phyloP scores from a whole-genome alignment of 2,888 invertebrate genomes.

The Lamellibrachia columna region DNA sequence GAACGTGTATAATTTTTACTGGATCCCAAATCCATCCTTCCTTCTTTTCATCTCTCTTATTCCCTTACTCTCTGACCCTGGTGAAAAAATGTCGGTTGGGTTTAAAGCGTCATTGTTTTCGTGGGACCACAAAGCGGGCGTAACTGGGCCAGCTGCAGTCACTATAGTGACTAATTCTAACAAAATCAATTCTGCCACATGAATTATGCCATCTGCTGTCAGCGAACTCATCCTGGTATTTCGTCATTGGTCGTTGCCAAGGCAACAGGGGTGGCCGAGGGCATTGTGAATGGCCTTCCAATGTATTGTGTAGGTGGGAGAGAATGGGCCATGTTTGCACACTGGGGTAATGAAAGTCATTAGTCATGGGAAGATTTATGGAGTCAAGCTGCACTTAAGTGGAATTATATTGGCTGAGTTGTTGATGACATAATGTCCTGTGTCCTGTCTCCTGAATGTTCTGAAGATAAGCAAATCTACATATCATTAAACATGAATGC shows the following conservation, averaged over 20 bases:
- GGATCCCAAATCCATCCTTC: not conserved
- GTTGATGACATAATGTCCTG: not conserved
- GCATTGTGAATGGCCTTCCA: not conserved
- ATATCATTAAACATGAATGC: not conserved
- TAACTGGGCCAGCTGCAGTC: not conserved
- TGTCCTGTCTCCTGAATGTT: not conserved
- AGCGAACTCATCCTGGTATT: not conserved
- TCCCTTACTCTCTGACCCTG: not conserved
- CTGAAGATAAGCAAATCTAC: not conserved
- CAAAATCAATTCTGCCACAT: conserved; percentile 11
- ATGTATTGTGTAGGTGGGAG: not conserved
- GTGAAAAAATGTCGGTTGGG: not conserved
- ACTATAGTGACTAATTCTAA: not conserved
- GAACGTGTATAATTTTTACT: not conserved
- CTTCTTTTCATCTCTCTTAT: not conserved
- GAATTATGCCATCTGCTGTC: not conserved
- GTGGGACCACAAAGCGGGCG: not conserved
- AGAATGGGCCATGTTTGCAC: not conserved
- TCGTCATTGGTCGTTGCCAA: not conserved
- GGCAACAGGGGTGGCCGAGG: not conserved
- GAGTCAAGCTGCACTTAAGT: not conserved
- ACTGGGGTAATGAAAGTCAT: not conserved
- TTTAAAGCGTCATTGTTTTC: not conserved
- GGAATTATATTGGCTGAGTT: not conserved
- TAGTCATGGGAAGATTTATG: not conserved